phyloP scores from a whole-genome alignment of 2,888 invertebrate genomes.

The Papilio demoleus region DNA sequence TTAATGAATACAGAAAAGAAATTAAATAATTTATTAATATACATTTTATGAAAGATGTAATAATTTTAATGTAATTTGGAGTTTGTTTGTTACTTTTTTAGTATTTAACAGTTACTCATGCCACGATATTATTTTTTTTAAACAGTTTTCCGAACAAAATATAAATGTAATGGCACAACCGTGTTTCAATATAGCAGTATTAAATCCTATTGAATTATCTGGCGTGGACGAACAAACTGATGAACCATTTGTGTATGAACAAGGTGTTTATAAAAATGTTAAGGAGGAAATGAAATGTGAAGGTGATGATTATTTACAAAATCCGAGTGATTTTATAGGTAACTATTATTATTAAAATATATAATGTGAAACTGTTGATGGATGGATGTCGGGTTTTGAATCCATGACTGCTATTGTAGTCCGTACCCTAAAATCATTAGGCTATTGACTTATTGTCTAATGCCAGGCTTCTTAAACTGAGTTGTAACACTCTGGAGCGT shows the following conservation, averaged over 20 bases:
- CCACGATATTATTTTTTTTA: slow-evolving; percentile 31
- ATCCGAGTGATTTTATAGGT: slow-evolving; percentile 56
- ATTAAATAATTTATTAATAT: no score
- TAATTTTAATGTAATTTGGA: no score
- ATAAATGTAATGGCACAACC: slow-evolving; percentile 48
- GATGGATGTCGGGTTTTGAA: no score
- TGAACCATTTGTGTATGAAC: slow-evolving; percentile 46
- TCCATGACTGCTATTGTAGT: no score
- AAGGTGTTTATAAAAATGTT: slow-evolving; percentile 45
- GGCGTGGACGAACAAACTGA: slow-evolving; percentile 43
- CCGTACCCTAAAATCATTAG: no score
- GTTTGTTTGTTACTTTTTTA: no score
- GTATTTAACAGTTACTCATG: background rate
- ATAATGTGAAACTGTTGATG: slow-evolving; percentile 7
- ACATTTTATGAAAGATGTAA: no score
- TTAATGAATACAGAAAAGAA: no score
- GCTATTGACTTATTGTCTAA: no score
- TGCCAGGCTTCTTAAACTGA: no score
- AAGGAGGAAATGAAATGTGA: slow-evolving; percentile 66
- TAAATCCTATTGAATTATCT: slow-evolving; percentile 50
- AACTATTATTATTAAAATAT: slow-evolving; percentile 47
- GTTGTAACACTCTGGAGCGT: no score
- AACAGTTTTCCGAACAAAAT: slow-evolving; percentile 53
- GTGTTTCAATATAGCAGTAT: slow-evolving; percentile 47
- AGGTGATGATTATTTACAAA: slow-evolving; percentile 43